Conservation (phyloP, 2,888 invertebrate species). For the Prosopocoilus inquinatus region DNA sequence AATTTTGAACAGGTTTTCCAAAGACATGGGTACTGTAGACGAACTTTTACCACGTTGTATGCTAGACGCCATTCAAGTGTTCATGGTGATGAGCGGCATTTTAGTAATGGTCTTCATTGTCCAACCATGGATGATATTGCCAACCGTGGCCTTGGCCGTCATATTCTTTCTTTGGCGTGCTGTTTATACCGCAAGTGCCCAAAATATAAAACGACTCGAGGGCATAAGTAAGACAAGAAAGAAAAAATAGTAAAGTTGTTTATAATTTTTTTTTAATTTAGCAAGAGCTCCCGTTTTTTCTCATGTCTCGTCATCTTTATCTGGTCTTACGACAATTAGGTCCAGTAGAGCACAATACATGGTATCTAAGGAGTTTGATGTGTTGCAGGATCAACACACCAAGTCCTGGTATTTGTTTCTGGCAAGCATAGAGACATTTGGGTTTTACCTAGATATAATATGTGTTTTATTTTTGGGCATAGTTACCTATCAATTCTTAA, state of each 20-base stretch:
- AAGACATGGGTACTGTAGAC: constrained; percentile 78
- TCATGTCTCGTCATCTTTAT: constrained; percentile 82
- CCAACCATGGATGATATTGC: constrained; percentile 66
- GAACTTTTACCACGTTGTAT: constrained; percentile 67
- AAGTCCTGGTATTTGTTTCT: constrained; percentile 62
- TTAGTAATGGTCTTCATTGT: constrained; percentile 69
- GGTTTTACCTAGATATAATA: constrained; percentile 64
- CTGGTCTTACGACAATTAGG: constrained; percentile 84
- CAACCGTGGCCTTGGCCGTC: constrained; percentile 61
- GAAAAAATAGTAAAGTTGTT: neutral
- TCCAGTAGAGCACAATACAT: constrained; percentile 71
- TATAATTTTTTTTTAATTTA: constrained; percentile 37
- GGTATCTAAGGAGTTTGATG: constrained; percentile 74
- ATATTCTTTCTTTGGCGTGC: constrained; percentile 64
- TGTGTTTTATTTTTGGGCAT: constrained; percentile 62
- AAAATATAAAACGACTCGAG: constrained; percentile 68
- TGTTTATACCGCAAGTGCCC: constrained; percentile 69
- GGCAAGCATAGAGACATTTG: constrained; percentile 61
- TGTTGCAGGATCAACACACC: constrained; percentile 68
- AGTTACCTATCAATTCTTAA: constrained; percentile 63
- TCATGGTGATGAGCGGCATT: constrained; percentile 70
- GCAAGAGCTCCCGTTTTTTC: constrained; percentile 90
- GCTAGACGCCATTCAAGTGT: constrained; percentile 64
- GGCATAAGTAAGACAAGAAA: constrained; percentile 49
- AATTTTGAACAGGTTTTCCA: constrained; percentile 80